Percentiles rank a stretch among this genome's conserved stretches.
phyloP scores from a whole-genome alignment of 1,140 invertebrate species.

The Thrips palmi region DNA sequence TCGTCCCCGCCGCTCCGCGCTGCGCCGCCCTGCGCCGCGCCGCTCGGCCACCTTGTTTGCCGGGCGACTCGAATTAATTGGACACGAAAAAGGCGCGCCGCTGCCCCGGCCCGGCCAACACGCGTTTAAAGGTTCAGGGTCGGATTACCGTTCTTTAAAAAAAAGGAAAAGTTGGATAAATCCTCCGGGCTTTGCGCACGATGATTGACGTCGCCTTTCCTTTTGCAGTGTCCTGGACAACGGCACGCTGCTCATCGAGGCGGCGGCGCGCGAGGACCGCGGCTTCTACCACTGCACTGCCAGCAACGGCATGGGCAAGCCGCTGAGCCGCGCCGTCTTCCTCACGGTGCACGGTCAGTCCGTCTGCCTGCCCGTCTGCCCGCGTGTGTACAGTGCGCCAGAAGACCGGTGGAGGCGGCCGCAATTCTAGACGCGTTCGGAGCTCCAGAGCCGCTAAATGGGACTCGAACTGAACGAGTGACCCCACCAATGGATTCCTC shows the following conservation, averaged over 20 bases:
- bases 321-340: constrained; percentile 32
- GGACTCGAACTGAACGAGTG: background rate
- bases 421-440: background rate
- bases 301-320: constrained; percentile 31
- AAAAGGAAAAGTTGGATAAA: background rate
- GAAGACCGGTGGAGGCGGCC: background rate
- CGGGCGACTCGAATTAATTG: no score
- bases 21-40: no score
- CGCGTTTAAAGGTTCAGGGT: constrained; percentile 5
- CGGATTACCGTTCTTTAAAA: constrained; percentile 7
- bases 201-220: background rate
- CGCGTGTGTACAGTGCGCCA: background rate
- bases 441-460: background rate
- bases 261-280: constrained; percentile 21
- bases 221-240: constrained; percentile 2
- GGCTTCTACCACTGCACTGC: constrained; percentile 36
- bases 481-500: background rate
- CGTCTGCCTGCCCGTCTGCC: background rate
- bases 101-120: no score
- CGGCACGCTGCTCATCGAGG: constrained; percentile 9
- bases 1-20: no score
- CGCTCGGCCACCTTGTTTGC: no score
- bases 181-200: background rate
- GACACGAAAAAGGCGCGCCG: no score
- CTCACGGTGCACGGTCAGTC: constrained; percentile 32